Percentiles rank a stretch among this genome's conserved stretches.
phyloP scores from a whole-genome alignment of 2,797 vertebrate species.

The Crenuchus spilurus region DNA sequence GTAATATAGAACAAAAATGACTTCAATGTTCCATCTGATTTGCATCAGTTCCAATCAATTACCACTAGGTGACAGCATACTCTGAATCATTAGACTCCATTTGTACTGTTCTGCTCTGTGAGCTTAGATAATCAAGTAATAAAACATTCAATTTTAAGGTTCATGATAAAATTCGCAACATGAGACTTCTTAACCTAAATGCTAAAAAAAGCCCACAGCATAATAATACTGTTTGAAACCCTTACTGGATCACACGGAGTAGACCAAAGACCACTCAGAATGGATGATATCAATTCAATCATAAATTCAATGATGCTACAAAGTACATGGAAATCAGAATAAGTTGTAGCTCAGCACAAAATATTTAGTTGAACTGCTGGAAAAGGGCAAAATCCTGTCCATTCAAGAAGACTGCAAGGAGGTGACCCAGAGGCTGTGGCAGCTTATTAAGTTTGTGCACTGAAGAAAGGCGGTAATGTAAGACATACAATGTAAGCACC shows the following conservation, averaged over 20 bases:
- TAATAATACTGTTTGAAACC: neutral
- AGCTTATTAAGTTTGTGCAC: constrained; percentile 55
- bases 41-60: constrained; percentile 24
- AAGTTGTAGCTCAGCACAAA: neutral
- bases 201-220: neutral
- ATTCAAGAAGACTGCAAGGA: constrained; percentile 6
- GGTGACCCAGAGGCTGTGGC: constrained; percentile 15
- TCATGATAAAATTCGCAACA: neutral
- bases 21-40: neutral
- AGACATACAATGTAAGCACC: constrained; percentile 63
- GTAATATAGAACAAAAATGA: neutral
- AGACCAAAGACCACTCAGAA: neutral
- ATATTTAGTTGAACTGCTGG: neutral
- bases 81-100: constrained; percentile 41
- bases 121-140: neutral
- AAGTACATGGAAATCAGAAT: neutral
- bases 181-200: neutral
- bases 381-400: neutral
- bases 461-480: constrained; percentile 55
- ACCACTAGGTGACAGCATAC: constrained; percentile 76
- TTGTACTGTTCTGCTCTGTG: neutral
- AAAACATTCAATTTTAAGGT: neutral
- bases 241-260: neutral
- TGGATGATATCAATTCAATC: neutral
- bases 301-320: neutral